Conservation (phyloP, 2,888 invertebrate genomes). For the Agrotis puta region DNA sequence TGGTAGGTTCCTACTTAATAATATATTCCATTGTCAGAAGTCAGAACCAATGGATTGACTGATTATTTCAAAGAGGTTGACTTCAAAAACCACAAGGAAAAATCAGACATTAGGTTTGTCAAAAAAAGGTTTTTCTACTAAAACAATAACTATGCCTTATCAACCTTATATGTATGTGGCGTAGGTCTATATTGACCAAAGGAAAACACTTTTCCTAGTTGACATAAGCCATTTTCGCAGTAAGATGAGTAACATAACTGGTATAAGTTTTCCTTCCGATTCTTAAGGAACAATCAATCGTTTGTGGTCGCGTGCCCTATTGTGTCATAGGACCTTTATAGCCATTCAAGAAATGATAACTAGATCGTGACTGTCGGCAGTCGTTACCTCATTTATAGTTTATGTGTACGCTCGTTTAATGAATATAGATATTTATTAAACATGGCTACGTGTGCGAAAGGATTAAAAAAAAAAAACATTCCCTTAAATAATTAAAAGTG, state of each 20-base stretch:
- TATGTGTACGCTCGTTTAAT: conserved; percentile 27
- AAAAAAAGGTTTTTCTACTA: no score
- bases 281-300: conserved; percentile 10
- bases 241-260: conserved; percentile 2
- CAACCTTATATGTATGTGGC: no score
- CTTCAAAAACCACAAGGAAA: no score
- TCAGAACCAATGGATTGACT: no score
- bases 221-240: conserved; percentile 2
- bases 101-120: no score
- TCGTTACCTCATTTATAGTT: conserved; percentile 41
- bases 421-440: conserved; percentile 57
- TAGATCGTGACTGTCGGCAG: conserved; percentile 40
- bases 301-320: conserved; percentile 39
- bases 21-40: no score
- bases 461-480: conserved; percentile 42
- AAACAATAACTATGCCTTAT: no score
- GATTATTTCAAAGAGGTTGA: no score
- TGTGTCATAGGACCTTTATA: conserved; percentile 27
- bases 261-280: conserved; percentile 33
- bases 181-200: no score
- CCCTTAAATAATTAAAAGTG: conserved; percentile 27
- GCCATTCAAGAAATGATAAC: conserved; percentile 43
- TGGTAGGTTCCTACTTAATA: no score
- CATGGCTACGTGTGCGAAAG: conserved; percentile 10
- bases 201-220: conserved; percentile 16